Base-by-base conservation (phyloP, 30 jellyfish, hydroid and myxozoan species). In the Aurelia sp. region DNA sequence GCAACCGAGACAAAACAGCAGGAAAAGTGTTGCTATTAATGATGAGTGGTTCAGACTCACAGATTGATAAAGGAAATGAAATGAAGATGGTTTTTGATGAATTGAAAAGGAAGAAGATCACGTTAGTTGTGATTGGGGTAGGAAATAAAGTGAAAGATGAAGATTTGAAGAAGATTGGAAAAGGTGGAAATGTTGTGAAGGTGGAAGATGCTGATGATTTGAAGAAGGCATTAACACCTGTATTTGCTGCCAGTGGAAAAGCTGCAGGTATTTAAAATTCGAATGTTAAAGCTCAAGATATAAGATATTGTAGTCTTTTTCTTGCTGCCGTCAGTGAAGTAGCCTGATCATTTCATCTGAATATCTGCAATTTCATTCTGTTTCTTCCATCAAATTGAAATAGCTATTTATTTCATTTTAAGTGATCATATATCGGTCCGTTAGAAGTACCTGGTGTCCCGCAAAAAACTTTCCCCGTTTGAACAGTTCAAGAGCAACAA, bases 11-110 rank as follows among this genome's bases (percentile, higher is more conserved):
- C 55, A 7, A 44, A 44, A 7, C 18, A 62, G 33, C 35, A 40
- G 94, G 80, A 12, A 85, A 75, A 74, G 78, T 85, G 76, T 60
- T 85, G 19, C 83, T 85, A 11, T 33, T 85, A n/a, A 33, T 85
- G 21, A 70, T 70, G 12, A 73, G 66, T 35, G 89, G 89, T 20
- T 19, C 44, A 73, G 69, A 73, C 13, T 12, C 76, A 13, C 62
- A 73, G 72, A 18, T 48, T 62, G 73, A 72, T n/a, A 64, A 47
- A 19, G 55, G 16, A n/a, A 40, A 20, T n/a, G 78, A 51, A 12
- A 12, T 50, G 62, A 83, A 83, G 55, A 60, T 19, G 35, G 78
- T 70, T 3, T 35, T 58, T 52, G 68, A 23, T 47, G 84, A 50
- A 37, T 58, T 83, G 62, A 61, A 70, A 51, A 52, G 22, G 40